Evolutionary conservation across 2,888 invertebrate species (phyloP).

Genomic region (Torymus auratus): DNA sequence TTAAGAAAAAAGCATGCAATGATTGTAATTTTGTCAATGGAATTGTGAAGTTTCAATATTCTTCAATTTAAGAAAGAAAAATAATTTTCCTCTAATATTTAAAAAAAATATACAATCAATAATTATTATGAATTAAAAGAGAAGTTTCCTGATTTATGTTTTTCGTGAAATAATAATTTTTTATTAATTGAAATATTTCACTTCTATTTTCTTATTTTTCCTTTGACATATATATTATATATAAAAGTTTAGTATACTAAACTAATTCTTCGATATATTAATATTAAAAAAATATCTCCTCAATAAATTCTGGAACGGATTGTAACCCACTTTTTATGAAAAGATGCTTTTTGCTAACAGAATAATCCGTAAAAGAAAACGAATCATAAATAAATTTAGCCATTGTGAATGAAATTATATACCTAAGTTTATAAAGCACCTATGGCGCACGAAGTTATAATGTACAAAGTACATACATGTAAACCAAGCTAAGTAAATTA

Average conservation of each 20-base stretch:
- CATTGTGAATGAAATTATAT: conserved; percentile 3
- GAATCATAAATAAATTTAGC: conserved; percentile 23
- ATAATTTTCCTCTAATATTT: conserved; percentile 9
- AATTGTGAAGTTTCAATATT: conserved; percentile 7
- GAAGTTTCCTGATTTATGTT: no score
- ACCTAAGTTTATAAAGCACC: conserved; percentile 2
- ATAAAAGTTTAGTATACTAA: no score
- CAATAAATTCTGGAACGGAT: conserved; percentile 13
- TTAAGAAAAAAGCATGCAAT: conserved; percentile 24
- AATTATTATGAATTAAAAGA: no score
- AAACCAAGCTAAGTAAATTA: conserved; percentile 18
- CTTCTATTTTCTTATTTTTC: no score
- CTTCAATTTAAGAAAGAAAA: conserved; percentile 8
- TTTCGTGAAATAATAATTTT: no score
- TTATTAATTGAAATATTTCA: no score
- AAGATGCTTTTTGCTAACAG: conserved; percentile 18
- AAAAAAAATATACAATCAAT: background rate
- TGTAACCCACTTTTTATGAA: background rate
- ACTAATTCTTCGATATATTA: no score
- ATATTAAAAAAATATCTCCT: background rate
- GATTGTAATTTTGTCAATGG: conserved; percentile 23
- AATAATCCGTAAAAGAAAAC: background rate
- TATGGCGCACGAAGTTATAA: conserved; percentile 14
- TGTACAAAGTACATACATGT: conserved; percentile 42
- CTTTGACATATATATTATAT: no score